Base-by-base conservation (phyloP, 2,113 vertebrate species). In the Coreoperca whiteheadi region DNA sequence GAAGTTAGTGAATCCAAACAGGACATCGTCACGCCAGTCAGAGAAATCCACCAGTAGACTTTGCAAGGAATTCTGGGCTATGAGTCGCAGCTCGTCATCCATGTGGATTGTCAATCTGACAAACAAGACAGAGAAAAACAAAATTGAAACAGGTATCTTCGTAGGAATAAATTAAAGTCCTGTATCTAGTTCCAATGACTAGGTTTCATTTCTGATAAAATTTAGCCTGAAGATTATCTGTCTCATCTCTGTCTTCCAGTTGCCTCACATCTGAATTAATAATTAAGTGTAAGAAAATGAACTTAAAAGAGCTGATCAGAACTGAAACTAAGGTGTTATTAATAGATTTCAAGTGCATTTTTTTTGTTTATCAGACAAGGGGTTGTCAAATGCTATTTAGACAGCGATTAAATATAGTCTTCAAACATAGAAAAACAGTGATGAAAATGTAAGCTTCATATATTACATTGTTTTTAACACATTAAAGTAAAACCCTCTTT, bases 31-130 rank as follows among this genome's bases (percentile, higher is more conserved):
- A 30, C 98, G 95, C 98, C 98, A 99, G 86, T 99, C 98, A 0
- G 96, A 91, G 92, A 99, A 98, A 92, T 99, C 98, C 78, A 99
- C 95, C 66, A 99, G 94, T 54, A 99, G 93, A 50, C 98, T 99
- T 92, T 99, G 98, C 77, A 99, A 95, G 78, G 98, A 99, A 85
- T 98, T 99, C 92, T 99, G 98, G 39, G 98, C 97, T 71, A 99
- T 98, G 53, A 99, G 97, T 12, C 98, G 95, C 74, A 99, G 95
- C 79, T 99, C 98, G 78, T 99, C 97, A 25, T 99, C 98, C 98
- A 99, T 99, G 82, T 99, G 98, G 78, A 99, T 99, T 0, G 98
- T 99, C 14, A 99, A 91, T 83, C 98, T 99, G 84, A 64, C 1
- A 18, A 64, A n/a, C 0, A 30, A 43, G 18, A 82, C 20, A 39